These are phyloP conservation scores for Solea solea DNA, from an alignment of 2,113 vertebrate species.

Conservation along the genomic window DNA sequence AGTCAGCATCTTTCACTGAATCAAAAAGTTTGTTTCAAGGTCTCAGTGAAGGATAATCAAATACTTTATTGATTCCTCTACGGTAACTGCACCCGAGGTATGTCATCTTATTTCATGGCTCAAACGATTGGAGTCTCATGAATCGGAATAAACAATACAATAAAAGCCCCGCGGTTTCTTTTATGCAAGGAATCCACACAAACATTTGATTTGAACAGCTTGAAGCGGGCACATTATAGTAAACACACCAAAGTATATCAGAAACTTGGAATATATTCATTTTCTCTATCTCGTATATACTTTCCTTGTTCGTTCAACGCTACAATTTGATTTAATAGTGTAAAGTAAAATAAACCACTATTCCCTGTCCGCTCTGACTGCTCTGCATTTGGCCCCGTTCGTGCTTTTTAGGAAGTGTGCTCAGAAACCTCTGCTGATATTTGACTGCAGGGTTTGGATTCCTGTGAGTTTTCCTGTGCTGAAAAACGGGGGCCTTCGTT, in stretches of 20 bases:
- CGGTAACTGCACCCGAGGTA: slow-evolving; percentile 8
- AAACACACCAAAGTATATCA: not conserved
- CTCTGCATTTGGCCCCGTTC: not conserved
- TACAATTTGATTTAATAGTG: too few relatives aligned
- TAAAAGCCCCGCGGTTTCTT: not conserved
- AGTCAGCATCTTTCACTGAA: slow-evolving; percentile 16
- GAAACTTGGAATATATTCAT: too few relatives aligned
- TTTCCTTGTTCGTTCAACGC: too few relatives aligned
- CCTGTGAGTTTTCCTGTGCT: slow-evolving; percentile 77
- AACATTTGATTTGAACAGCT: not conserved
- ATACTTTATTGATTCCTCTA: slow-evolving; percentile 58
- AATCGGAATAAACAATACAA: slow-evolving; percentile 1
- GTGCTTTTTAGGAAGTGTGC: slow-evolving; percentile 62
- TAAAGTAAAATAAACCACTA: too few relatives aligned
- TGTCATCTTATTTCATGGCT: not conserved
- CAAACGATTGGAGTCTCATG: not conserved
- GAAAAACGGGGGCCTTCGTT: slow-evolving; percentile 35
- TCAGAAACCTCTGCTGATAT: slow-evolving; percentile 55
- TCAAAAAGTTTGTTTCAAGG: slow-evolving; percentile 43
- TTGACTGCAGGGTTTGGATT: slow-evolving; percentile 34
- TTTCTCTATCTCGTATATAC: too few relatives aligned
- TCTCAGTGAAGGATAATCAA: slow-evolving; percentile 36
- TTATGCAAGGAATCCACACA: not conserved
- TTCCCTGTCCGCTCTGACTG: not conserved
- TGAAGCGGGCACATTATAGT: not conserved